A percentile compares a stretch with the other conserved stretches of the same genome.
Evolutionary conservation across 2,113 vertebrate genomes (phyloP).

Genomic region (Nettapus auritus): DNA sequence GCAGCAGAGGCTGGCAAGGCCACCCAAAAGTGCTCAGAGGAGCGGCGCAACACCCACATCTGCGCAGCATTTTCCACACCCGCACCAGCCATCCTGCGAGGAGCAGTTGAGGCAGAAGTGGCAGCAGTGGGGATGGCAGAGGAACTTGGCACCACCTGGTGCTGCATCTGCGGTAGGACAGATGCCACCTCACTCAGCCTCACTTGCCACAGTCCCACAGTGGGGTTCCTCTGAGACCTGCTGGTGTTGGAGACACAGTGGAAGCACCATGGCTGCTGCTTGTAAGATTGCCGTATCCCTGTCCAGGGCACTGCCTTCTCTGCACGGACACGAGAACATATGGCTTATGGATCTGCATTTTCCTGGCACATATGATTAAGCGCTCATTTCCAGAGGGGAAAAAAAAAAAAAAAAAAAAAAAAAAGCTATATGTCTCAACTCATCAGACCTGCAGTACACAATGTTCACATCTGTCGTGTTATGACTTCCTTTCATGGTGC

Average conservation of each 20-base stretch:
- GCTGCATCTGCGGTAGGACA: slow-evolving; percentile 18
- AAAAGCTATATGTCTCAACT: neutral
- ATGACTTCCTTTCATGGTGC: neutral
- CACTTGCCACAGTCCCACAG: neutral
- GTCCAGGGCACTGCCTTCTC: neutral
- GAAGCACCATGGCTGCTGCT: neutral
- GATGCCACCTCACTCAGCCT: neutral
- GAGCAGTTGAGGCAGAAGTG: neutral
- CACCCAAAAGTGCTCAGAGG: neutral
- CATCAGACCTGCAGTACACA: fast-evolving
- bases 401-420: no score
- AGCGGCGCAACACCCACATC: neutral
- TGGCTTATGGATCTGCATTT: neutral
- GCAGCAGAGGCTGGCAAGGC: neutral
- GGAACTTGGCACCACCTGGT: slow-evolving; percentile 49
- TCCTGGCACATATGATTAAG: fast-evolving
- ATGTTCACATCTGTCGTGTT: neutral
- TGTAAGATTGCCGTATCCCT: neutral
- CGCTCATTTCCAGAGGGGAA: neutral
- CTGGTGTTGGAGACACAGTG: neutral
- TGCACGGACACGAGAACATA: neutral
- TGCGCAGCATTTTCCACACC: neutral
- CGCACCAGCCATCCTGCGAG: neutral
- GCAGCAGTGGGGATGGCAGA: neutral
- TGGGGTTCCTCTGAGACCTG: neutral